Evolutionary conservation across 2,113 vertebrate genomes (phyloP), one percentile per base, ranked within the genome.

Genomic region (Gorsachius goisagi): DNA sequence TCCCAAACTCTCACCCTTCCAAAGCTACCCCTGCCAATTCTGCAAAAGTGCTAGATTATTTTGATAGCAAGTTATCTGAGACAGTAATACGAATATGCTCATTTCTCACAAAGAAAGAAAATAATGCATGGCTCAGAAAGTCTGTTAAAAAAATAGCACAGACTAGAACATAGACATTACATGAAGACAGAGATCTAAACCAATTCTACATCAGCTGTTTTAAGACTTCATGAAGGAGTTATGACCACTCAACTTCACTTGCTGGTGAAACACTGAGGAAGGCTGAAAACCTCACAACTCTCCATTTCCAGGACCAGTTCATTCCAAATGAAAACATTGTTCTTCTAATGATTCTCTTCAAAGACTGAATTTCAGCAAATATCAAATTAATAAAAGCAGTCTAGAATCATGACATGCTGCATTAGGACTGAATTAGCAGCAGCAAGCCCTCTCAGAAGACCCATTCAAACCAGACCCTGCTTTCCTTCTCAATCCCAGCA

Each of bases 31-130:
- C 44, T 45, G 37, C 37, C 62, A 85, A 35, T 92, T 78, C 71
- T 87, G 58, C 13, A 79, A 18, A 89, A 84, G 53, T 45, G 69
- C 27, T 64, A 92, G 33, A 62, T 96, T 92, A 95, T 93, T 92
- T 74, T 90, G 60, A 81, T 95, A 90, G 21, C 47, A 90, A 80
- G 44, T 63, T 87, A 63, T 86, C 68, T 63, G 76, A 87, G 83
- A 81, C 64, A 93, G 73, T 73, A 93, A 90, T 47, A 89, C 20
- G 92, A 95, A 90, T 49, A 90, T 59, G 52, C 12, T 96, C 22
- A 39, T 93, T 89, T 90, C 56, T 72, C 37, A 78, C 35, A 37
- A 74, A 92, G 37, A 67, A 82, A 83, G 11, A 94, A 92, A 89
- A 93, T 37, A 91, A 64, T 58, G 45, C 26, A 74, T 32, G 28